Conservation (phyloP, 1,140 invertebrate genomes). For the Temnothorax longispinosus region DNA sequence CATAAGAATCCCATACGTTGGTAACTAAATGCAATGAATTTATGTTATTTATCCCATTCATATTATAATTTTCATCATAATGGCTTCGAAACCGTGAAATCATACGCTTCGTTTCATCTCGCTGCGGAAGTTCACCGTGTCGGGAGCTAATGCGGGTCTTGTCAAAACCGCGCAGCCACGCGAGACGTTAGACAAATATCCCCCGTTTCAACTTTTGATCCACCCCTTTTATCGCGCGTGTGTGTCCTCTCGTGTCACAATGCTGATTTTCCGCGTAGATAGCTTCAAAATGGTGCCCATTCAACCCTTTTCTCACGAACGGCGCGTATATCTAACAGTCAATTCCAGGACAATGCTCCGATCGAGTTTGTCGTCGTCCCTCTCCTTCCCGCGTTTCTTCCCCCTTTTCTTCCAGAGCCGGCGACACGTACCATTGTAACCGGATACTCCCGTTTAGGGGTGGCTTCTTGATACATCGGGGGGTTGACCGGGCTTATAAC, state of each 20-base stretch:
- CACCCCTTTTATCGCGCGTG: conserved; percentile 30
- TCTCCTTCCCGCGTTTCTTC: conserved; percentile 20
- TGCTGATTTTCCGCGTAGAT: conserved; percentile 82
- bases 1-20: neutral
- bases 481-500: conserved; percentile 75
- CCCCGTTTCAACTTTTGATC: conserved; percentile 20
- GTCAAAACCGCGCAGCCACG: conserved; percentile 80
- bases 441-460: conserved; percentile 79
- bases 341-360: conserved; percentile 81
- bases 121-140: conserved; percentile 3
- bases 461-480: conserved; percentile 71
- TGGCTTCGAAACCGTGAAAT: conserved; percentile 24
- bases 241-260: conserved; percentile 72
- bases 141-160: conserved; percentile 79
- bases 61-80: conserved; percentile 16
- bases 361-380: conserved; percentile 7
- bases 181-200: conserved; percentile 71
- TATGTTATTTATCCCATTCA: neutral
- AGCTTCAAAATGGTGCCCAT: conserved; percentile 77
- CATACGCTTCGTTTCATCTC: conserved; percentile 28
- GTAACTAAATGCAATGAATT: neutral
- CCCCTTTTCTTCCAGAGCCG: conserved; percentile 60
- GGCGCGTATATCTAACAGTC: conserved; percentile 76
- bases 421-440: conserved; percentile 81
- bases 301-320: conserved; percentile 70